Evolutionary conservation across 2,888 invertebrate species (phyloP).

Genomic region (Drosophila neotestacea): DNA sequence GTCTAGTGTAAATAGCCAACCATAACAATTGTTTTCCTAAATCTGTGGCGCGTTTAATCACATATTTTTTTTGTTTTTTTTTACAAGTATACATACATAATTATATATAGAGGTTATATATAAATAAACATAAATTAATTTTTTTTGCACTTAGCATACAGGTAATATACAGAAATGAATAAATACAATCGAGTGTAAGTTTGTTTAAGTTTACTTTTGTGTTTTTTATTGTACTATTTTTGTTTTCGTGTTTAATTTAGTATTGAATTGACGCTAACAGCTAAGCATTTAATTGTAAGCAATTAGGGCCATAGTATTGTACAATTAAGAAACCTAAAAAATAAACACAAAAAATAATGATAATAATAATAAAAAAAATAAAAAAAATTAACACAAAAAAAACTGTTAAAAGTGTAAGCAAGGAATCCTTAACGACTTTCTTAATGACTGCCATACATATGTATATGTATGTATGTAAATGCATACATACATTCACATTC

Average conservation of each 20-base stretch:
- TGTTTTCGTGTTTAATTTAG: slow-evolving; percentile 20
- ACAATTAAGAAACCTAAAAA: slow-evolving; percentile 32
- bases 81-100: slow-evolving; percentile 16
- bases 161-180: slow-evolving; percentile 1
- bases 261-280: slow-evolving; percentile 47
- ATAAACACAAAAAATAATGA: slow-evolving; percentile 21
- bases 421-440: slow-evolving; percentile 81
- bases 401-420: slow-evolving; percentile 49
- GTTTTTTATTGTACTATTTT: slow-evolving; percentile 9
- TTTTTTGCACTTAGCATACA: slow-evolving; percentile 48
- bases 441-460: slow-evolving; percentile 78
- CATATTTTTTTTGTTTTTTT: slow-evolving; percentile 26
- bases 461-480: slow-evolving; percentile 22
- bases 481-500: slow-evolving; percentile 9
- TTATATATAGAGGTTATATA: slow-evolving; percentile 19
- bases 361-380: slow-evolving; percentile 4
- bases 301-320: slow-evolving; percentile 66
- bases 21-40: slow-evolving; percentile 41
- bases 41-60: slow-evolving; percentile 33
- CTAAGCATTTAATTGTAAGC: slow-evolving; percentile 58
- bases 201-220: slow-evolving; percentile 17
- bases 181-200: slow-evolving; percentile 27
- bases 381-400: slow-evolving; percentile 20
- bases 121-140: slow-evolving; percentile 2
- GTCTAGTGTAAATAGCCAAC: slow-evolving; percentile 50